Percentiles rank a stretch among this genome's conserved stretches.
Conservation (phyloP, 1,140 invertebrate genomes). For the Latrodectus geometricus region DNA sequence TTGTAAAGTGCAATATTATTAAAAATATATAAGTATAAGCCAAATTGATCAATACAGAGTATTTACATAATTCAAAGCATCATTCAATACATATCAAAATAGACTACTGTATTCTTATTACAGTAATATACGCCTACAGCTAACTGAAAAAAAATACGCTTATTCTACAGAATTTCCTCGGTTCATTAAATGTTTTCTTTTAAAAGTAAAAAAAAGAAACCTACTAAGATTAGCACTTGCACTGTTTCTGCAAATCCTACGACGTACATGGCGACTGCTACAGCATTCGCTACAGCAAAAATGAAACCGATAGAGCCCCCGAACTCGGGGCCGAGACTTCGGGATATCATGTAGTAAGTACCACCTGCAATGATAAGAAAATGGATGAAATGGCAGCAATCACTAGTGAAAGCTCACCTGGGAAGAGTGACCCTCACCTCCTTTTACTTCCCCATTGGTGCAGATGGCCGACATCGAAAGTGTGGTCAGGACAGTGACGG, state of each 20-base stretch:
- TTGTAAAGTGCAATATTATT: too few relatives aligned
- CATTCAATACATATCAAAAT: too few relatives aligned
- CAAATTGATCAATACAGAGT: too few relatives aligned
- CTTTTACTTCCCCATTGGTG: constrained; percentile 74
- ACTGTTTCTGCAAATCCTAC: constrained; percentile 77
- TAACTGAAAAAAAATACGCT: not conserved
- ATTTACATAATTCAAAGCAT: too few relatives aligned
- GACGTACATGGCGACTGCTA: constrained; percentile 75
- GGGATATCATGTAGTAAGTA: constrained; percentile 75
- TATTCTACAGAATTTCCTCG: too few relatives aligned
- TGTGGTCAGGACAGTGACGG: constrained; percentile 72
- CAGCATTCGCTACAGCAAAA: constrained; percentile 77
- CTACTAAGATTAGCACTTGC: constrained; percentile 68
- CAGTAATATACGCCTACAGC: too few relatives aligned
- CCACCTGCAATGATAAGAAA: constrained; percentile 72
- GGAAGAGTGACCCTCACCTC: constrained; percentile 73
- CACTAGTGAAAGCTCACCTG: too few relatives aligned
- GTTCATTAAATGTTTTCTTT: not conserved
- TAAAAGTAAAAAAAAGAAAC: not conserved
- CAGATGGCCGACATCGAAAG: constrained; percentile 74
- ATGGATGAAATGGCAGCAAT: too few relatives aligned
- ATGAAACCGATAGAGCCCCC: constrained; percentile 77
- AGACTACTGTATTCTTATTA: too few relatives aligned
- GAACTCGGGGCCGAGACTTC: constrained; percentile 86
- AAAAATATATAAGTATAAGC: too few relatives aligned